Base-by-base conservation (phyloP, 2,888 invertebrate genomes). In the Drosophila kambysellisi region DNA sequence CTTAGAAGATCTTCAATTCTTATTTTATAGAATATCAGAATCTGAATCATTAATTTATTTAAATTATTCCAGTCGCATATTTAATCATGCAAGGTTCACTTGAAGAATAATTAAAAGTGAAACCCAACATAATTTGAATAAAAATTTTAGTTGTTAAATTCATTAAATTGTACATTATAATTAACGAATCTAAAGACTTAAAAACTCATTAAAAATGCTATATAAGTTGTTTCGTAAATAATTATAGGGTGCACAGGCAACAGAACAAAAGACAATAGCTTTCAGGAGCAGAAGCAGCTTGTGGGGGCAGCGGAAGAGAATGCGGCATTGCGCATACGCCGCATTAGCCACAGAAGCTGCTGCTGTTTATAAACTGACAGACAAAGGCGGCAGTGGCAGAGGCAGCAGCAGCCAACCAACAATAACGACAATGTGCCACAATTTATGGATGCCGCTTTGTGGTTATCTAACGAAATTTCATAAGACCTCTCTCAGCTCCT, bases 391-490 rank as follows among this genome's bases (percentile, higher is more conserved):
- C 69, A 25, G 5, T 4, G 11, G n/a, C 5, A 41, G 9, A 9
- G 17, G 15, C 15, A 15, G 15, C 39, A 39, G n/a, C 43, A 46
- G 8, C 46, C 25, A 25, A 15, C 46, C 4, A 29, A 46, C 46
- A 46, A 41, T n/a, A 57, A 39, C 70, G 39, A 33, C 52, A 72
- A 74, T 20, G 64, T 71, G 37, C 71, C 53, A 81, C 83, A 85
- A 85, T 83, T 85, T 85, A 84, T 84, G 85, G 82, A 70, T 82
- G 68, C 20, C 70, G 68, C 57, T 54, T 37, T 54, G 25, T 17
- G 33, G 71, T 84, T 84, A 84, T 84, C 83, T 82, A 83, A 83
- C 64, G 68, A 68, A 77, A 65, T 75, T 74, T 70, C 61, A 58
- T 73, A 70, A 70, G 76, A 59, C 37, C 29, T 5, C 25, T 15